Percentiles rank a stretch among this genome's conserved stretches.
Conservation (phyloP, 2,797 vertebrate species). For the Acanthopagrus latus region DNA sequence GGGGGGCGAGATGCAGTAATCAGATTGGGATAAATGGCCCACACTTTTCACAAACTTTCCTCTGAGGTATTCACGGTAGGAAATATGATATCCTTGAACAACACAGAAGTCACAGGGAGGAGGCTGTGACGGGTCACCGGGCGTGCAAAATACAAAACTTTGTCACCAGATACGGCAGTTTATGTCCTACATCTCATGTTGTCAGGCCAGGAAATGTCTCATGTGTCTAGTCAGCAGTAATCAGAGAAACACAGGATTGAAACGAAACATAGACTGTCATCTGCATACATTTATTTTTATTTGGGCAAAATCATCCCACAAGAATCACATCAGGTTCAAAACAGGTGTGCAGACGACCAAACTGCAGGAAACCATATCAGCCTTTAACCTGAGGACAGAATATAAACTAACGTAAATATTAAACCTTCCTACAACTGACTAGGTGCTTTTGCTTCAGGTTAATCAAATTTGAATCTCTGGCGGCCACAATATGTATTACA, state of each 20-base stretch:
- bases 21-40: not conserved
- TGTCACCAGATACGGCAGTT: not conserved
- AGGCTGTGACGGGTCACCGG: not conserved
- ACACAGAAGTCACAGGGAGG: not conserved
- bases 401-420: not conserved
- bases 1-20: not conserved
- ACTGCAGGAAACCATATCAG: not conserved
- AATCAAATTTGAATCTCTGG: too few species aligned
- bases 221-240: not conserved
- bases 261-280: not conserved
- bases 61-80: not conserved
- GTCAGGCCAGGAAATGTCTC: not conserved
- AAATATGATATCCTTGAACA: constrained; percentile 1
- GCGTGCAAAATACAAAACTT: not conserved
- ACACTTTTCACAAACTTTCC: not conserved
- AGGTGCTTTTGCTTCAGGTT: not conserved
- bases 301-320: not conserved
- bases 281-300: not conserved
- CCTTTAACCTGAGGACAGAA: not conserved
- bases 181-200: not conserved
- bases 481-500: too few species aligned
- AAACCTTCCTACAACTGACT: not conserved
- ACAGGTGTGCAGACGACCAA: not conserved
- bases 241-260: not conserved
- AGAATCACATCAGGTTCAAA: not conserved